Base-by-base conservation (phyloP, 1,140 invertebrate genomes). In the Lepeophtheirus salmonis region DNA sequence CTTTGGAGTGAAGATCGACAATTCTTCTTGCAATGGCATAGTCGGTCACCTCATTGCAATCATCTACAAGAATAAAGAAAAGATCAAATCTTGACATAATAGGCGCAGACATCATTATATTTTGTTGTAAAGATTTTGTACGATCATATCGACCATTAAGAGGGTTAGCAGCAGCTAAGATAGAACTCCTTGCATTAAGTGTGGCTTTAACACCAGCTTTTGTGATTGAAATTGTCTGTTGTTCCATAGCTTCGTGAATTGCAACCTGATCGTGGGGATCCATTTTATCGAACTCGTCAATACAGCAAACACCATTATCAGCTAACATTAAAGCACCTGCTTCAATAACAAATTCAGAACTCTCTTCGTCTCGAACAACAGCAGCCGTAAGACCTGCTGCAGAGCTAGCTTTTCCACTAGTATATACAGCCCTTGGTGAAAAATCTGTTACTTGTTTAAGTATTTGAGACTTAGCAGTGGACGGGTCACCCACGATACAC, bases 221-320 rank as follows among this genome's bases (percentile, higher is more conserved):
- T 0, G 96, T 94, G 56, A 99, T 81, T 1, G 92, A 96, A 68
- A 99, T 98, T 0, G 95, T 98, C 73, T 99, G 96, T 69, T 99
- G 96, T 78, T 99, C 96, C 96, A 99, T 99, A 52, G 95, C 96
- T 77, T 99, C 96, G 73, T 99, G 95, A 68, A 97, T 98, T 22
- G 96, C 95, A 3, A 98, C 92, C 72, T 97, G 94, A 78, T 99
- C 95, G 62, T 82, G 80, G 0, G 78, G 77, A 71, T 98, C 95
- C 96, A 99, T 99, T 76, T 99, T 98, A 69, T 99, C 96, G 74
- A 99, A 98, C 75, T 98, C 95, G 70, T 99, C 95, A 66, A 99
- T 99, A 70, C 95, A 99, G 71, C 95, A 98, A 23, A 99, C 86
- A 14, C 96, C 95, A 72, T 97, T 97, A 72, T 99, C 95, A 0